Base-by-base conservation (phyloP, 2,797 vertebrate species). In the Acropternis orthonyx region DNA sequence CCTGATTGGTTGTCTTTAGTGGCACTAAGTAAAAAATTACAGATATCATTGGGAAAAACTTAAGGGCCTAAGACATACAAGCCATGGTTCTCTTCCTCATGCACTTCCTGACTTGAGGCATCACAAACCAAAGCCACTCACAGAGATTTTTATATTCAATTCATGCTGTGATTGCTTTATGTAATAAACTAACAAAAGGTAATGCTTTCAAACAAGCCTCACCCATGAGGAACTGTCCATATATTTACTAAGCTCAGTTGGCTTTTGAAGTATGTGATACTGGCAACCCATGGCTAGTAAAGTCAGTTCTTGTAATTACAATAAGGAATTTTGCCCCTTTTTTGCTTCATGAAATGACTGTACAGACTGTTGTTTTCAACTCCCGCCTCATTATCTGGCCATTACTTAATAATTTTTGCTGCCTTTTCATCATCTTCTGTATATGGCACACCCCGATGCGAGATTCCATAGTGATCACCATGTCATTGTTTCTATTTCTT, bases 401-500 rank as follows among this genome's bases (percentile, higher is more conserved):
- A 30, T 14, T 37, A 34, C 74, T 61, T 65, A 14, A 20, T 32
- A 44, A 20, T 22, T 62, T 62, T 59, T 51, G 26, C 26, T 62
- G 63, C 63, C 12, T 62, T 92, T 86, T 85, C 34, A 52, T 37
- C 63, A 10, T 49, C 67, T 41, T 54, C 36, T 90, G 56, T 61
- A 39, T 65, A 54, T 7, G 30, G 82, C 19, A 65, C 81, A 63
- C 20, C 36, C 73, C 55, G 58, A 51, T 69, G 49, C 41, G 80
- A 24, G 41, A 51, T 83, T 92, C 83, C 85, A 63, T 48, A 92
- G 62, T 97, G 92, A 97, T 73, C 88, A 71, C 61, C 73, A 8
- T 88, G 80, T 97, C 93, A 96, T 58, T 97, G 44, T 98, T 92
- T 98, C 96, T 98, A 82, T 98, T 97, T 99, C 96, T 98, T 98